Base-by-base conservation (phyloP, 1,140 invertebrate genomes). In the Polypedilum pembai region DNA sequence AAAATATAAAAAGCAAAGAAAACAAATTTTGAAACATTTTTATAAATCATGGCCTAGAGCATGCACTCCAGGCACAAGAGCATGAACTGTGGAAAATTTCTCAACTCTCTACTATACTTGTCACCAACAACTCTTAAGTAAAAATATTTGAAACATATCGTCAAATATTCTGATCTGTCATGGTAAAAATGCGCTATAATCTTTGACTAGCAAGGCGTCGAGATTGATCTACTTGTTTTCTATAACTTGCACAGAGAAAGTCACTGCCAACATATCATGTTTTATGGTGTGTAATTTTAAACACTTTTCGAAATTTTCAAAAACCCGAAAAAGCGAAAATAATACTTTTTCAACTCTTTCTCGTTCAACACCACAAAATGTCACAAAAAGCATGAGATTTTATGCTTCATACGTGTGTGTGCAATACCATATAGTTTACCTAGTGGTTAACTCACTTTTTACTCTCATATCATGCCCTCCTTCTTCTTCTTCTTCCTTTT, bases 231-330 rank as follows among this genome's bases (percentile, higher is more conserved):
- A n/a, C n/a, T n/a, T 1, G 41, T 10, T 45, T 10, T 15, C 12
- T 15, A 56, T 10, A 56, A 12, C 12, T 33, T n/a, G 45, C 4
- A 56, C 15, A n/a, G n/a, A 45, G 41, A 45, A 56, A 56, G n/a
- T 15, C 12, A 56, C 4, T 4, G 10, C 12, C 3, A 56, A 12
- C 45, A 56, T 56, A 56, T 56, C 8, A 56, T 56, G 45, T 56
- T 56, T 56, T 56, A 56, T 56, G 45, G 45, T n/a, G n/a, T 56
- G 45, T 56, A 56, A 56, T 56, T 56, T 56, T 56, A 56, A 56
- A 56, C 45, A 56, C 45, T 56, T 56, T 45, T 45, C n/a, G 12
- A n/a, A 56, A n/a, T n/a, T n/a, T 15, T n/a, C 41, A 45, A 45
- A 56, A 56, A 56, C 4, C n/a, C n/a, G n/a, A n/a, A n/a, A n/a